Percentiles rank a stretch among this genome's conserved stretches.
These are phyloP conservation scores for Hyposmocoma kahamanoa DNA, from an alignment of 1,140 invertebrate species.

Conservation along the genomic window DNA sequence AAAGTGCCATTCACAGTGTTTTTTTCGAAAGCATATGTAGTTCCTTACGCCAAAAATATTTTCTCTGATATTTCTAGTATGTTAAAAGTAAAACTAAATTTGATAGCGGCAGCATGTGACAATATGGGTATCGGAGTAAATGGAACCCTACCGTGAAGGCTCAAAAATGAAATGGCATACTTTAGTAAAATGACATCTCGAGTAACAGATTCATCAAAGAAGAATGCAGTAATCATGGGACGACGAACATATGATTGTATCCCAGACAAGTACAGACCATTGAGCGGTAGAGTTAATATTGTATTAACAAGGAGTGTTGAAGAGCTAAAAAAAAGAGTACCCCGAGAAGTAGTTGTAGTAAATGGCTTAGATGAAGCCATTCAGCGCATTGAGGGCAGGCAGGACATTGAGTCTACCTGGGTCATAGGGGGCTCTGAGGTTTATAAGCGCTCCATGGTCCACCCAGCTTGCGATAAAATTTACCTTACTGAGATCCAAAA, in stretches of 20 bases:
- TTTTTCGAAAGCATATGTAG: too few relatives aligned
- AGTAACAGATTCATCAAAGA: conserved; percentile 75
- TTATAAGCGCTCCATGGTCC: conserved; percentile 87
- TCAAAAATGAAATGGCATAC: conserved; percentile 93
- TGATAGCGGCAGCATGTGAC: conserved; percentile 90
- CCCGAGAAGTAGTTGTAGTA: conserved; percentile 77
- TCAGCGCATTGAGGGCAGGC: conserved; percentile 71
- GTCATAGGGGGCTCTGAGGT: conserved; percentile 88
- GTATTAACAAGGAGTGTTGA: conserved; percentile 81
- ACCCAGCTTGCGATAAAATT: conserved; percentile 81
- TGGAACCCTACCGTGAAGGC: conserved; percentile 87
- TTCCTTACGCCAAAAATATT: too few relatives aligned
- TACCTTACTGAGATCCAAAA: conserved; percentile 90
- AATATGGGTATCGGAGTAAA: conserved; percentile 82
- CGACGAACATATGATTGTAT: conserved; percentile 93
- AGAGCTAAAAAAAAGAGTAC: conserved; percentile 48
- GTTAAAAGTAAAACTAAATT: conserved; percentile 76
- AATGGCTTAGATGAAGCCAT: conserved; percentile 80
- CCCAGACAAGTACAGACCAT: conserved; percentile 86
- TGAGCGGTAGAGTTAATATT: conserved; percentile 87
- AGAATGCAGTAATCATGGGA: conserved; percentile 96
- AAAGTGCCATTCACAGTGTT: too few relatives aligned
- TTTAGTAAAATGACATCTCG: conserved; percentile 87
- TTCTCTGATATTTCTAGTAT: conserved; percentile 27
- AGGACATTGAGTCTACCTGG: conserved; percentile 87